Conservation (phyloP, 2,113 vertebrate genomes). For the Polyodon spathula region DNA sequence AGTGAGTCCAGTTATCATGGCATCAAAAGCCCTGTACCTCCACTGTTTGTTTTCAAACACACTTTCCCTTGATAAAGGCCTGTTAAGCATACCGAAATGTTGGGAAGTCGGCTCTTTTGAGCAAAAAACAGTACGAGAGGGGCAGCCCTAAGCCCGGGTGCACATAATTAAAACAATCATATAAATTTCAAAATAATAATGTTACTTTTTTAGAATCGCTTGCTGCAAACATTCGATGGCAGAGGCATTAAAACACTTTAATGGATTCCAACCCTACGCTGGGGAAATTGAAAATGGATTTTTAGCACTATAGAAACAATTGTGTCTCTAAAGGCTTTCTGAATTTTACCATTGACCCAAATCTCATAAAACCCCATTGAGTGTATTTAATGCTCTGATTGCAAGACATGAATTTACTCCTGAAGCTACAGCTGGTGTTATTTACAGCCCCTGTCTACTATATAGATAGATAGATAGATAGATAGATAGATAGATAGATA, state of each 20-base stretch:
- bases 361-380: slow-evolving; percentile 13
- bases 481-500: slow-evolving; percentile 10
- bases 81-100: too few species aligned
- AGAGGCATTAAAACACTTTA: slow-evolving; percentile 2
- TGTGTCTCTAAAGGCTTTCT: slow-evolving; percentile 12
- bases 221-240: neutral
- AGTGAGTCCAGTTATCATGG: too few species aligned
- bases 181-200: slow-evolving; percentile 1
- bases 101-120: too few species aligned
- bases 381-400: slow-evolving; percentile 7
- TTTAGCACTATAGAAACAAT: slow-evolving; percentile 14
- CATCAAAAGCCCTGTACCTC: too few species aligned
- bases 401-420: neutral
- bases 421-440: too few species aligned
- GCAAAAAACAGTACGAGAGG: too few species aligned
- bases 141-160: too few species aligned
- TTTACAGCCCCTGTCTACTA: too few species aligned
- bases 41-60: too few species aligned
- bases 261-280: slow-evolving; percentile 3
- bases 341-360: slow-evolving; percentile 16
- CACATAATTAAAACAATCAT: neutral
- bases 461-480: too few species aligned
- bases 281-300: slow-evolving; percentile 17
- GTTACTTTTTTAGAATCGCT: neutral
- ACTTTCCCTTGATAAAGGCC: too few species aligned